A percentile compares a stretch with the other conserved stretches of the same genome.
These are phyloP conservation scores for Dichetophora obliterata DNA, from an alignment of 2,888 invertebrate species.

Conservation along the genomic window DNA sequence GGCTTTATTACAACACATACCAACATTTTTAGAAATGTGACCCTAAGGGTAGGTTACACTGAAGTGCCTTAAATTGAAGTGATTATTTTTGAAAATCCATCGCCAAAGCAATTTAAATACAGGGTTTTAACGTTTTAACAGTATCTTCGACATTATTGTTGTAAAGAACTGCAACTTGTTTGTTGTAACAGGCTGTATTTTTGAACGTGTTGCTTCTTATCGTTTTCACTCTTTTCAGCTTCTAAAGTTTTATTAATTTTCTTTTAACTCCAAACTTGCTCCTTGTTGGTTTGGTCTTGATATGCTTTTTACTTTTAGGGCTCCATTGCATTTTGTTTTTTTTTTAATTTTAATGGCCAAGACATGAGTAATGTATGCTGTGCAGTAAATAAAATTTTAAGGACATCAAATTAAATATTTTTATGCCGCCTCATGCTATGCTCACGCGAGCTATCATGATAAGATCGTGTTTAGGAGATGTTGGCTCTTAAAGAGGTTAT, in stretches of 20 bases:
- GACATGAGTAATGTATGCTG: too few species aligned
- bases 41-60: conserved; percentile 5
- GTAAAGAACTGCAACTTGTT: neutral
- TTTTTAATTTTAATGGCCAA: too few species aligned
- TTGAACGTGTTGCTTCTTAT: neutral
- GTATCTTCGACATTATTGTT: neutral
- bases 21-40: too few species aligned
- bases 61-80: conserved; percentile 1
- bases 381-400: too few species aligned
- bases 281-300: neutral
- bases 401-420: too few species aligned
- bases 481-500: neutral
- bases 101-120: neutral
- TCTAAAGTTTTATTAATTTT: neutral
- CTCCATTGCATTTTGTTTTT: too few species aligned
- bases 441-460: too few species aligned
- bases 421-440: neutral
- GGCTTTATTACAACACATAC: too few species aligned
- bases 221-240: neutral
- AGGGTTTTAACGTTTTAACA: neutral
- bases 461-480: neutral
- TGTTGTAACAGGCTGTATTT: neutral
- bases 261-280: neutral
- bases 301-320: too few species aligned
- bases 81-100: neutral